Percentiles rank a stretch among this genome's conserved stretches.
These are phyloP conservation scores for Bradypodion pumilum DNA, from an alignment of 2,797 vertebrate species.

Conservation along the genomic window DNA sequence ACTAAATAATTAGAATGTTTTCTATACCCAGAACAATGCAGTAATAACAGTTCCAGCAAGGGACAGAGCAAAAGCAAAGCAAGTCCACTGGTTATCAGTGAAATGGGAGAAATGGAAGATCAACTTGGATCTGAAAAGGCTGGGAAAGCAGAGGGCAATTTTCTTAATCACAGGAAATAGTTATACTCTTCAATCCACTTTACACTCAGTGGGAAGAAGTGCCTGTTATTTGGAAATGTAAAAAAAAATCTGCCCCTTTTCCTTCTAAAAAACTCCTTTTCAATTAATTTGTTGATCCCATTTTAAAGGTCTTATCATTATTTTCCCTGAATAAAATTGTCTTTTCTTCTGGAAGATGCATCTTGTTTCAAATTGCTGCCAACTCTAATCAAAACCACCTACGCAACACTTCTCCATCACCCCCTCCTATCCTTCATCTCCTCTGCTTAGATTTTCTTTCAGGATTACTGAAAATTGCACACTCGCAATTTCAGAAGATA, in stretches of 20 bases:
- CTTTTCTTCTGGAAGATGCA: constrained; percentile 63
- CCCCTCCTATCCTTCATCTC: neutral
- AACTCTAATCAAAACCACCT: constrained; percentile 65
- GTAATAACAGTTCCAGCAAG: neutral
- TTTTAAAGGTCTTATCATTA: constrained; percentile 61
- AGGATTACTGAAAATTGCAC: constrained; percentile 51
- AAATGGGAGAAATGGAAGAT: constrained; percentile 33
- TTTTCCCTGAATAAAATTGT: constrained; percentile 57
- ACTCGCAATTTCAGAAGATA: constrained; percentile 43
- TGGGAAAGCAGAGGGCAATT: constrained; percentile 17
- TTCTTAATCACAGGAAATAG: constrained; percentile 32
- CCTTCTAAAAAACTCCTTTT: constrained; percentile 44
- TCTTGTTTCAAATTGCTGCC: constrained; percentile 65
- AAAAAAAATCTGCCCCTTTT: constrained; percentile 20
- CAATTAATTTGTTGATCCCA: constrained; percentile 52
- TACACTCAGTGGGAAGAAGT: constrained; percentile 29
- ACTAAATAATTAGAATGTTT: neutral
- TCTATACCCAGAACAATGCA: constrained; percentile 22
- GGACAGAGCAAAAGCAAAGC: constrained; percentile 12
- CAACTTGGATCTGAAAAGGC: constrained; percentile 55
- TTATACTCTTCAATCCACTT: constrained; percentile 39
- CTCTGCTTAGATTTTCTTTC: constrained; percentile 53
- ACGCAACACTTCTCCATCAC: constrained; percentile 45
- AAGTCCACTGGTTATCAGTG: neutral
- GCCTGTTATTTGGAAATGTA: neutral